Conservation (phyloP, 2,888 invertebrate genomes). For the Lochmaea capreae region DNA sequence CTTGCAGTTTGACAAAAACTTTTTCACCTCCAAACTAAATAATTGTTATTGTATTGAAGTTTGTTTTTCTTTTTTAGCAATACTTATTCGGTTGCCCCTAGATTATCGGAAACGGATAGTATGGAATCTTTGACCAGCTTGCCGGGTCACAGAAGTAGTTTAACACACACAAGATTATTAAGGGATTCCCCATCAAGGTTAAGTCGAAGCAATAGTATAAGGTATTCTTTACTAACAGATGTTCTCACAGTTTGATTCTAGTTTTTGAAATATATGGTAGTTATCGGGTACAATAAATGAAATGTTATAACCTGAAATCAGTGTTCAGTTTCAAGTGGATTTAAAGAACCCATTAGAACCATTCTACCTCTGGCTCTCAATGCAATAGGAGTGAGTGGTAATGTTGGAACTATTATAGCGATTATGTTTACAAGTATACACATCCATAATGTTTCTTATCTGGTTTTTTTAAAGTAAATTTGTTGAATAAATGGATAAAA, state of each 20-base stretch:
- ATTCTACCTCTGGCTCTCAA: too few relatives aligned
- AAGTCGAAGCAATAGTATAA: constrained; percentile 92
- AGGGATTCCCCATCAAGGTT: constrained; percentile 80
- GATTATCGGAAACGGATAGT: constrained; percentile 91
- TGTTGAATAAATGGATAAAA: too few relatives aligned
- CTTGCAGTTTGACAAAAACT: too few relatives aligned
- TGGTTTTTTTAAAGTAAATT: too few relatives aligned
- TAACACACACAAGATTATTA: constrained; percentile 77
- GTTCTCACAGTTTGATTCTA: neutral
- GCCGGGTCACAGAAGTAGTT: constrained; percentile 72
- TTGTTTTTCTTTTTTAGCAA: constrained; percentile 67
- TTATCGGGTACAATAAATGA: neutral
- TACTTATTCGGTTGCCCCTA: constrained; percentile 78
- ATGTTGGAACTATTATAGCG: too few relatives aligned
- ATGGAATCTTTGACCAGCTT: constrained; percentile 79
- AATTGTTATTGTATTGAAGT: neutral
- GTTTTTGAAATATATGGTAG: neutral
- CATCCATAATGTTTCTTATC: too few relatives aligned
- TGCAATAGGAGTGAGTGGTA: too few relatives aligned
- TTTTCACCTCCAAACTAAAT: too few relatives aligned
- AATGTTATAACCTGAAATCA: neutral
- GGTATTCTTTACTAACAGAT: constrained; percentile 68
- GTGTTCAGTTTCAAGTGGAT: neutral
- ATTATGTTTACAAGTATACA: too few relatives aligned
- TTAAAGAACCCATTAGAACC: too few relatives aligned